These are phyloP conservation scores for Brachirus orientalis DNA, from an alignment of 2,113 vertebrate genomes.

Conservation along the genomic window DNA sequence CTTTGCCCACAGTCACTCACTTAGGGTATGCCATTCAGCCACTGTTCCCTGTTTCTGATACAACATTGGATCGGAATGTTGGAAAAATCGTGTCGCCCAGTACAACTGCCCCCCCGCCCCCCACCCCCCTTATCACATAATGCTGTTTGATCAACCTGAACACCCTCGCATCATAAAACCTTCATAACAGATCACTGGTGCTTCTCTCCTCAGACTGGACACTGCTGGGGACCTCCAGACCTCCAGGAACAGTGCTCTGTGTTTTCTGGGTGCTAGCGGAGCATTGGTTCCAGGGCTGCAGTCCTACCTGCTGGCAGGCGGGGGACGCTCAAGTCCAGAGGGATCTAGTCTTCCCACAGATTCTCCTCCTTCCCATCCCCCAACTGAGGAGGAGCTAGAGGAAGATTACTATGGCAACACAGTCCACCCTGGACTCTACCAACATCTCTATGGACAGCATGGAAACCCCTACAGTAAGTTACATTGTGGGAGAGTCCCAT, in stretches of 20 bases:
- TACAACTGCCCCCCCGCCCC: too few relatives aligned
- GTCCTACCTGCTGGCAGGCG: constrained; percentile 81
- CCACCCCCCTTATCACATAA: too few relatives aligned
- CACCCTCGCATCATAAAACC: too few relatives aligned
- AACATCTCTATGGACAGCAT: constrained; percentile 91
- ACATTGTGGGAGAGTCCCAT: background rate
- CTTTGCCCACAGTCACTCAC: too few relatives aligned
- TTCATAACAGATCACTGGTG: background rate
- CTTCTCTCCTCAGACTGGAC: constrained; percentile 51
- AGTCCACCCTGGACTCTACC: constrained; percentile 86
- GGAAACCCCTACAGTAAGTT: constrained; percentile 84
- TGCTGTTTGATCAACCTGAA: too few relatives aligned
- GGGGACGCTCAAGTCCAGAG: constrained; percentile 91
- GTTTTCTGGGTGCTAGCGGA: constrained; percentile 63
- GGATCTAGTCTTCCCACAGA: constrained; percentile 94
- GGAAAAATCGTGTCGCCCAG: too few relatives aligned
- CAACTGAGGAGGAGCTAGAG: constrained; percentile 94
- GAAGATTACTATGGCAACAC: constrained; percentile 92
- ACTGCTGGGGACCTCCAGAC: constrained; percentile 44
- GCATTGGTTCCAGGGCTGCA: constrained; percentile 89
- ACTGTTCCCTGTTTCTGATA: too few relatives aligned
- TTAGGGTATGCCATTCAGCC: too few relatives aligned
- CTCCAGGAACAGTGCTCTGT: constrained; percentile 72
- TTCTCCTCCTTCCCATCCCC: constrained; percentile 94
- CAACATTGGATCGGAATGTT: too few relatives aligned